Conservation (phyloP, 2,888 invertebrate genomes). For the Drosophila glabriapex region DNA sequence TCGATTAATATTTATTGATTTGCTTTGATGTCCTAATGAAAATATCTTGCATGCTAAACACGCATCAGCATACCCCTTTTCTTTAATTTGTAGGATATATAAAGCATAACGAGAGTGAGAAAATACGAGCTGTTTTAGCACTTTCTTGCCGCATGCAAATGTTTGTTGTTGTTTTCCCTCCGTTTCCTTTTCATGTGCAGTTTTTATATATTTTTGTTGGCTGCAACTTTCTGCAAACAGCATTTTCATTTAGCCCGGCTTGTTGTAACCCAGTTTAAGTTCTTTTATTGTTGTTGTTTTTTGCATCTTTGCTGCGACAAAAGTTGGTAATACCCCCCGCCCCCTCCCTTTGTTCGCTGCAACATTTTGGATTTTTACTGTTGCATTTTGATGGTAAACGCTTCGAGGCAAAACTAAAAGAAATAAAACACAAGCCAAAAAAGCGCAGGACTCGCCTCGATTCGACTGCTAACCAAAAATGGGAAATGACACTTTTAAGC, state of each 20-base stretch:
- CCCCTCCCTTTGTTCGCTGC: not conserved
- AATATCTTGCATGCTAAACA: not conserved
- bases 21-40: not conserved
- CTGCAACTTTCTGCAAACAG: slow-evolving; percentile 73
- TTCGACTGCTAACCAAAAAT: slow-evolving; percentile 49
- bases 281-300: not conserved
- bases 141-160: slow-evolving; percentile 41
- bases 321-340: slow-evolving; percentile 24
- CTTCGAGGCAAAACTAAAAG: slow-evolving; percentile 48
- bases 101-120: not conserved
- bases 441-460: slow-evolving; percentile 22
- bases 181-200: slow-evolving; percentile 52
- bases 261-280: slow-evolving; percentile 75
- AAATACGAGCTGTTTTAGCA: slow-evolving; percentile 18
- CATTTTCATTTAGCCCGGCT: slow-evolving; percentile 72
- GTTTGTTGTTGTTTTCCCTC: slow-evolving; percentile 24
- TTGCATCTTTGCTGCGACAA: slow-evolving; percentile 43
- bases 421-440: slow-evolving; percentile 13
- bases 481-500: slow-evolving; percentile 82
- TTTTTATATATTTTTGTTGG: slow-evolving; percentile 51
- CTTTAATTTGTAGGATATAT: not conserved
- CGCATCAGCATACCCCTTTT: not conserved
- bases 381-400: slow-evolving; percentile 67
- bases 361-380: slow-evolving; percentile 42
- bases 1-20: not conserved